These are phyloP conservation scores for Troides aeacus DNA, from an alignment of 2,888 invertebrate species.

Conservation along the genomic window DNA sequence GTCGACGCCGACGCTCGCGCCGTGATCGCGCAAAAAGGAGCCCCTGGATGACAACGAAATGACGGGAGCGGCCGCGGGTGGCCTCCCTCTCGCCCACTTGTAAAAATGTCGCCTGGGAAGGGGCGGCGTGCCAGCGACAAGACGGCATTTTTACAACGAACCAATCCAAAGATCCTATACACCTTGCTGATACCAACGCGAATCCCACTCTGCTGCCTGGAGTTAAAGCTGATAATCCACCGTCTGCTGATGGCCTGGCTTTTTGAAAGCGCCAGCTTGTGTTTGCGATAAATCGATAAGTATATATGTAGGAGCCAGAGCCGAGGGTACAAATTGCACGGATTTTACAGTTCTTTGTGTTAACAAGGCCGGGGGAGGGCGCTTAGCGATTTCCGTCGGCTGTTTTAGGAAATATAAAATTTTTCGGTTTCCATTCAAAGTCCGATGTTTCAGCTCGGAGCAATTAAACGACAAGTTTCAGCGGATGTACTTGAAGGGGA, in stretches of 20 bases:
- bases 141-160: constrained; percentile 70
- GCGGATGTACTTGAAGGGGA: constrained; percentile 23
- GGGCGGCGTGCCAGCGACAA: constrained; percentile 65
- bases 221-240: constrained; percentile 37
- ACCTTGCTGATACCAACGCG: constrained; percentile 43
- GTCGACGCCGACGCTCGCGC: constrained; percentile 71
- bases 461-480: constrained; percentile 37
- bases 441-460: constrained; percentile 39
- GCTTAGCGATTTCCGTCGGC: constrained; percentile 57
- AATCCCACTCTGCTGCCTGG: constrained; percentile 43
- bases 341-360: constrained; percentile 72
- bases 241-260: constrained; percentile 44
- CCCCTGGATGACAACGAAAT: constrained; percentile 77
- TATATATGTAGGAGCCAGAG: constrained; percentile 63
- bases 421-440: constrained; percentile 48
- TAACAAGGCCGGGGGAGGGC: constrained; percentile 55
- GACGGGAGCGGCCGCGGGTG: constrained; percentile 49
- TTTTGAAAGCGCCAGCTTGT: constrained; percentile 65
- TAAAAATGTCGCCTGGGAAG: constrained; percentile 77
- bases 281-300: constrained; percentile 78
- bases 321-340: constrained; percentile 74
- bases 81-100: constrained; percentile 38
- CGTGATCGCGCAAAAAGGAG: constrained; percentile 73
- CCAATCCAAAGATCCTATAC: constrained; percentile 58
- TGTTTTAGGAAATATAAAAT: constrained; percentile 68